Percentiles rank a stretch among this genome's conserved stretches.
phyloP scores from a whole-genome alignment of 2,888 invertebrate genomes.

The Scaptomyza cyrtandrae region DNA sequence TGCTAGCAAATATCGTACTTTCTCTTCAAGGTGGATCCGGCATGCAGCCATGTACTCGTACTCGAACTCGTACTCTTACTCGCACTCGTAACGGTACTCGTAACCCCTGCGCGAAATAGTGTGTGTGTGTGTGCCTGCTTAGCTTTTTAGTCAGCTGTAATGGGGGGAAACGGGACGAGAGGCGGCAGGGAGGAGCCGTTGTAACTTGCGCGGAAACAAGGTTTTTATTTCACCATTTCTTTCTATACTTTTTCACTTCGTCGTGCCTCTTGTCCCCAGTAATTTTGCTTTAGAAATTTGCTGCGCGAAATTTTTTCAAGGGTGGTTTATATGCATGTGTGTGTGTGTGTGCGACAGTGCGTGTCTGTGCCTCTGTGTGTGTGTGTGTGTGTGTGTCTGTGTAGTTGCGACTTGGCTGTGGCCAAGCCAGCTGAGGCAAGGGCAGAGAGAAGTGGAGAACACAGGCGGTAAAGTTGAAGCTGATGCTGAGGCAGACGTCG shows the following conservation, averaged over 20 bases:
- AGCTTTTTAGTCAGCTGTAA: slow-evolving; percentile 71
- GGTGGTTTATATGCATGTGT: slow-evolving; percentile 76
- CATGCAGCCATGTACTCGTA: slow-evolving; percentile 2
- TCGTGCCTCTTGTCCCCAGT: slow-evolving; percentile 22
- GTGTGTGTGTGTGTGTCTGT: slow-evolving; percentile 18
- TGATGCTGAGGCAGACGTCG: slow-evolving; percentile 22
- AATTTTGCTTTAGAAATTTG: slow-evolving; percentile 75
- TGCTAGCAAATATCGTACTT: slow-evolving; percentile 82
- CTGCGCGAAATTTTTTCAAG: slow-evolving; percentile 81
- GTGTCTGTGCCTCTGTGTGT: slow-evolving; percentile 34
- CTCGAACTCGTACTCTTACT: slow-evolving; percentile 1
- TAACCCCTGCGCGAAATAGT: slow-evolving; percentile 36
- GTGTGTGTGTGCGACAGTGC: slow-evolving; percentile 52
- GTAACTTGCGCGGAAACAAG: slow-evolving; percentile 81
- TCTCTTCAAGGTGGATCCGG: slow-evolving; percentile 71
- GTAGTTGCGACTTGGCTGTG: slow-evolving; percentile 43
- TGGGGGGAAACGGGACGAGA: neutral
- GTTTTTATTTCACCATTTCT: slow-evolving; percentile 80
- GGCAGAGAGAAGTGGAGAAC: neutral
- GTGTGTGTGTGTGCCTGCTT: slow-evolving; percentile 55
- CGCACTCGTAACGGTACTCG: slow-evolving; percentile 11
- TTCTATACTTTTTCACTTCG: slow-evolving; percentile 67
- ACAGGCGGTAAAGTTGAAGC: slow-evolving; percentile 30
- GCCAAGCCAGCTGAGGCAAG: slow-evolving; percentile 43
- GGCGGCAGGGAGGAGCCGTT: slow-evolving; percentile 28